Percentiles rank a stretch among this genome's conserved stretches.
Conservation (phyloP, 2,113 vertebrate genomes). For the Mus spicilegus region DNA sequence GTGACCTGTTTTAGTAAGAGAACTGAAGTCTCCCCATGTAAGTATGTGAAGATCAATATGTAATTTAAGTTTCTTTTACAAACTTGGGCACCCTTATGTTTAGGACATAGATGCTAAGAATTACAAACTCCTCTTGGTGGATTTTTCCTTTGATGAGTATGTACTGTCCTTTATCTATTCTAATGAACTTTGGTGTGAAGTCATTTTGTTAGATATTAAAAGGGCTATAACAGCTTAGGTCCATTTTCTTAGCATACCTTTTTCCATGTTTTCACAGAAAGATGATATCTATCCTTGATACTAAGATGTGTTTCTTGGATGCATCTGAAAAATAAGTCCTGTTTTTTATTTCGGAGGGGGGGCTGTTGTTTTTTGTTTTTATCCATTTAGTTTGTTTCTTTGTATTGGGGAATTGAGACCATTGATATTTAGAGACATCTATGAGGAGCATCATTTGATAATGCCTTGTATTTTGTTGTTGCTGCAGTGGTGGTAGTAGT, state of each 20-base stretch:
- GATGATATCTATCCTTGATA: neutral
- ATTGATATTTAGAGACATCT: neutral
- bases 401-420: neutral
- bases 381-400: neutral
- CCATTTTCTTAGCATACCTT: neutral
- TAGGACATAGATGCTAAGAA: neutral
- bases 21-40: neutral
- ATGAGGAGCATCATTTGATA: neutral
- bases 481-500: neutral
- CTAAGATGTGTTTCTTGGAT: neutral
- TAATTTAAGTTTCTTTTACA: neutral
- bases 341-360: too few relatives aligned
- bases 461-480: neutral
- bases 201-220: neutral
- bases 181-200: neutral
- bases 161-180: neutral
- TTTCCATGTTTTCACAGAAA: neutral
- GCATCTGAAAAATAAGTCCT: neutral
- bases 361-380: too few relatives aligned
- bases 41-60: neutral
- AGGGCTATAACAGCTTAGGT: neutral
- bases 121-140: neutral
- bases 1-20: neutral
- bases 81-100: neutral
- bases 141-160: neutral